A percentile compares a stretch with the other conserved stretches of the same genome.
Conservation (phyloP, 2,113 vertebrate species). For the Stictonetta naevosa region DNA sequence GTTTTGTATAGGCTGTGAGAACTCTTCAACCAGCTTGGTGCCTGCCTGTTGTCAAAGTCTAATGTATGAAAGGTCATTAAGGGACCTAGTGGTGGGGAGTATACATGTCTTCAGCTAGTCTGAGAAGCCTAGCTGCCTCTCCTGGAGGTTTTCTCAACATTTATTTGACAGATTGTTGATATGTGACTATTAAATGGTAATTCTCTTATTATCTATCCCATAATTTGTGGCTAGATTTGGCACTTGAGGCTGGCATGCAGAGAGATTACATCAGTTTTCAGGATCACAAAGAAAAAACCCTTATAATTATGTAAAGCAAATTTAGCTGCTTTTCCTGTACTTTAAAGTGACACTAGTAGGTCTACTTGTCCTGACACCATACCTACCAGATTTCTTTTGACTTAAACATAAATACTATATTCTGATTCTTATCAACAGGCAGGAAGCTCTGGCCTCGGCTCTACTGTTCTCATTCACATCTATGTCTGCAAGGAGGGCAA, state of each 20-base stretch:
- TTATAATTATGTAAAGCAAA: neutral
- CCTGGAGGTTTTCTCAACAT: neutral
- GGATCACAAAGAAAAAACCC: neutral
- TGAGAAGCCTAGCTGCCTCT: neutral
- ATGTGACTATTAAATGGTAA: neutral
- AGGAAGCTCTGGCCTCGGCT: neutral
- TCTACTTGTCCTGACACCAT: neutral
- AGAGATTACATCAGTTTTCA: neutral
- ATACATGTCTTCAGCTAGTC: neutral
- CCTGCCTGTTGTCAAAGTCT: neutral
- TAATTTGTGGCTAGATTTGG: neutral
- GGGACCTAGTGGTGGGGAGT: neutral
- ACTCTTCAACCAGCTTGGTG: fast-evolving
- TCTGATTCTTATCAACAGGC: neutral
- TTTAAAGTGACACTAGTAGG: neutral
- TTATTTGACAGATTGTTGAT: neutral
- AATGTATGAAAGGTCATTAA: neutral
- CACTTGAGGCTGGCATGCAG: neutral
- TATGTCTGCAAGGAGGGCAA: neutral
- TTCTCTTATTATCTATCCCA: neutral
- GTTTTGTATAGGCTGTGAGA: neutral
- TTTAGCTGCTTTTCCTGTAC: neutral
- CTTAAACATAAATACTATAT: neutral
- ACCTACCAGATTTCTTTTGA: neutral
- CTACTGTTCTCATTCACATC: neutral